Evolutionary conservation across 2,888 invertebrate genomes (phyloP), one percentile per base, ranked within the genome.

Genomic region (Chesias legatella): DNA sequence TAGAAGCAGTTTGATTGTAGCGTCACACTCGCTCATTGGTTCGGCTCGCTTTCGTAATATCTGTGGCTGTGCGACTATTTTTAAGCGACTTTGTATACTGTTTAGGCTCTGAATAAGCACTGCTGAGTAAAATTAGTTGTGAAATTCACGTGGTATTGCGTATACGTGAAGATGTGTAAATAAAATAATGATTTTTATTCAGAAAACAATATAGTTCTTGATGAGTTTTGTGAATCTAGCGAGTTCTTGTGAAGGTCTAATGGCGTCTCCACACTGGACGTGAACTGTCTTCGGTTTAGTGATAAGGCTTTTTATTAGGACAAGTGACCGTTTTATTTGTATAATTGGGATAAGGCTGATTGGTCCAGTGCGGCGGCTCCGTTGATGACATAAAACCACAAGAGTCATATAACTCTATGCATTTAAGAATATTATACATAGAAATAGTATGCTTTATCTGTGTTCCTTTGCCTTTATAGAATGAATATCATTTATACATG

Each of bases 211-310:
- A 10, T 21, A 26, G 22, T 10, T 21, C 23, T 30, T 33, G 33
- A 25, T 21, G 25, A 17, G 8, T 21, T 4, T 23, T 17, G 13
- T 17, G 13, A 17, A 17, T 2, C 13, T 17, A 5, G 5, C 2
- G 13, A 17, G 2, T 30, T 22, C 13, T 26, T 26, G 30, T 23
- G 7, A 25, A 17, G n/a, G 13, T 9, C 7, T 45, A 48, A 43
- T 46, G 43, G 38, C 10, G 30, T 42, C 33, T 36, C 48, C 41
- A 11, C 53, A 48, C 39, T 48, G 39, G 10, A 24, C 24, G 39
- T 37, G 30, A 42, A 32, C 31, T 26, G 47, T 48, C 48, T 43
- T 40, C 33, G 41, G 51, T 43, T 44, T 47, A 35, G 53, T 47
- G 42, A 30, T 51, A 47, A 49, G 40, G 39, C 43, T 44, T 42